phyloP scores from a whole-genome alignment of 2,113 vertebrate genomes.

The Poecilia latipinna region DNA sequence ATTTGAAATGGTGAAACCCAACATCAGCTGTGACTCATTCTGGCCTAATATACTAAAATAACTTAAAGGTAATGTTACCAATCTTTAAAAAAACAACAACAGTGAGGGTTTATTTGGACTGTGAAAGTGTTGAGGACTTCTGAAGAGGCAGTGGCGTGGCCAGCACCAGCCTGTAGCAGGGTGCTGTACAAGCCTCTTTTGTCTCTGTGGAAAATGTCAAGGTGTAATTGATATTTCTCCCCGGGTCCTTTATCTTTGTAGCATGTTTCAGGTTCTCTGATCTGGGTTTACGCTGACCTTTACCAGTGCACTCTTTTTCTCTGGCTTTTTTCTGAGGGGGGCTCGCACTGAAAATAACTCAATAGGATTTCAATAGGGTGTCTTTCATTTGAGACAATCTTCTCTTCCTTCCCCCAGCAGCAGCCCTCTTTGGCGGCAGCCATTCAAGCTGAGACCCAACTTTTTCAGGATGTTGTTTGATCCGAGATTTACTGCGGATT shows the following conservation, averaged over 20 bases:
- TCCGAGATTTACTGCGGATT: constrained; percentile 62
- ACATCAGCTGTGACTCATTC: too few species aligned
- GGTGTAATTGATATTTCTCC: constrained; percentile 80
- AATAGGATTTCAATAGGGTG: constrained; percentile 74
- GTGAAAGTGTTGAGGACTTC: constrained; percentile 22
- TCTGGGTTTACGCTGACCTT: constrained; percentile 78
- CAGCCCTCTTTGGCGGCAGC: constrained; percentile 64
- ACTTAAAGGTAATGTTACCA: too few species aligned
- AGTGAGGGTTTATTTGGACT: neutral
- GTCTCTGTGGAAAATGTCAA: constrained; percentile 81
- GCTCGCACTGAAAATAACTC: constrained; percentile 71
- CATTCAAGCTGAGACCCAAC: constrained; percentile 71
- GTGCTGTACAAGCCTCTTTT: constrained; percentile 63
- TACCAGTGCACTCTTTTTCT: constrained; percentile 67
- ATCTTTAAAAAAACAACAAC: too few species aligned
- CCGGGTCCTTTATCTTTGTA: constrained; percentile 69
- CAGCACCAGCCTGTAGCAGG: constrained; percentile 30
- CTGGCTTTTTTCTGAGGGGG: constrained; percentile 32
- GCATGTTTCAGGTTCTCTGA: constrained; percentile 76
- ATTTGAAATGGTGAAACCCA: too few species aligned
- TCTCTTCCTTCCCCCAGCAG: constrained; percentile 53
- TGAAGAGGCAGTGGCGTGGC: constrained; percentile 35
- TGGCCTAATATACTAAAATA: too few species aligned
- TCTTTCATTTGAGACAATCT: constrained; percentile 78
- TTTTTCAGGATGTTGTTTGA: constrained; percentile 71